phyloP scores from a whole-genome alignment of 2,113 vertebrate species.

The Vidua chalybeata region DNA sequence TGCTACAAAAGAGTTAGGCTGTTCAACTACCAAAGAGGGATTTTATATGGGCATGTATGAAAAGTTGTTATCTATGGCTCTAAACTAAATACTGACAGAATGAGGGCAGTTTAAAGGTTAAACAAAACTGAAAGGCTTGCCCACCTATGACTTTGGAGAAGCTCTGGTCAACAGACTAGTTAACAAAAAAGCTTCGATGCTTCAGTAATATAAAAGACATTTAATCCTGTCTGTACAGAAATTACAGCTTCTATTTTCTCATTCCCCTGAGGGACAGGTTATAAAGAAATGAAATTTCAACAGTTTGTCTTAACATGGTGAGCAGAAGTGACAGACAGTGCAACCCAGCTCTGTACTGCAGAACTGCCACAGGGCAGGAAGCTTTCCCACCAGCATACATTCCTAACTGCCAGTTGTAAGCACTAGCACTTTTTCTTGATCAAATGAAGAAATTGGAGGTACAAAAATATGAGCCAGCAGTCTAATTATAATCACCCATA shows the following conservation, averaged over 20 bases:
- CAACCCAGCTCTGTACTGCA: background rate
- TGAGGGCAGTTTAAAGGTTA: background rate
- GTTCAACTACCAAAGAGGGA: background rate
- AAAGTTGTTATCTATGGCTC: background rate
- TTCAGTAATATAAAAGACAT: background rate
- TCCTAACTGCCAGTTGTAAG: background rate
- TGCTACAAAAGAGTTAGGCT: background rate
- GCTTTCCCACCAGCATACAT: background rate
- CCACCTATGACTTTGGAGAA: background rate
- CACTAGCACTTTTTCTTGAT: background rate
- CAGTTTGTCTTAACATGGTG: background rate
- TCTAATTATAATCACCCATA: background rate
- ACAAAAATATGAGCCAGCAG: background rate
- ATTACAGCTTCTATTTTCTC: background rate
- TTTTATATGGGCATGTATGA: background rate
- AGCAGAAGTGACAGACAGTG: background rate
- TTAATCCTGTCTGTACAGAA: background rate
- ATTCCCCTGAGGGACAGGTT: background rate
- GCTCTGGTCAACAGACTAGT: background rate
- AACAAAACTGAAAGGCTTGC: background rate
- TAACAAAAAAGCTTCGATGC: background rate
- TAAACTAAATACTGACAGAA: background rate
- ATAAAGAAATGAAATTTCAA: conserved; percentile 7
- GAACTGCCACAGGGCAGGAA: background rate
- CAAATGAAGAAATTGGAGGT: background rate